Evolutionary conservation across 2,113 vertebrate species (phyloP).

Genomic region (Colistium nudipinnis): DNA sequence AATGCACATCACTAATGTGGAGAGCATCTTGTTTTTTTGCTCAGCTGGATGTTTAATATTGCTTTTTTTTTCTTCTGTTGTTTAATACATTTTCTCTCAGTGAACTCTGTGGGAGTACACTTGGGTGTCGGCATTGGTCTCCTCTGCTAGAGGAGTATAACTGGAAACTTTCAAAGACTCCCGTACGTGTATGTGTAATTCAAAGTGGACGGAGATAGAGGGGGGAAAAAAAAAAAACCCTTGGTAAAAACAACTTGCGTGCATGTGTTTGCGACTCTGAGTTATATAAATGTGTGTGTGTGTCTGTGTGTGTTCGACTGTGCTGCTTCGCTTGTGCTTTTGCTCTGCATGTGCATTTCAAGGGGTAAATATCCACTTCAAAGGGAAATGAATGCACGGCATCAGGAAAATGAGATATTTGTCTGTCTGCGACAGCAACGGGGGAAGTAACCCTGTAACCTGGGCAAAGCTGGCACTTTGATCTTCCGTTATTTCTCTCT

Average conservation of each 20-base stretch:
- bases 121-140: slow-evolving; percentile 11
- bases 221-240: slow-evolving; percentile 35
- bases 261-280: slow-evolving; percentile 17
- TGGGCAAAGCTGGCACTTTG: slow-evolving; percentile 51
- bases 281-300: not conserved
- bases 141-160: slow-evolving; percentile 29
- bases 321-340: slow-evolving; percentile 26
- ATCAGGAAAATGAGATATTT: slow-evolving; percentile 37
- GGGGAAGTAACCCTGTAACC: slow-evolving; percentile 58
- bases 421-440: slow-evolving; percentile 51
- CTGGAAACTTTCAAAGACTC: slow-evolving; percentile 46
- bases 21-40: not conserved
- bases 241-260: slow-evolving; percentile 28
- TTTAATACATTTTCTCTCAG: slow-evolving; percentile 11
- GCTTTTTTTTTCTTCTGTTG: slow-evolving; percentile 1
- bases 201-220: slow-evolving; percentile 33
- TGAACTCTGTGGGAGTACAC: slow-evolving; percentile 18
- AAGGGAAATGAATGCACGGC: slow-evolving; percentile 53
- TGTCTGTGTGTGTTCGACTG: not conserved
- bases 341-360: slow-evolving; percentile 39
- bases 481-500: slow-evolving; percentile 63
- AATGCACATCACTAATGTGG: not conserved
- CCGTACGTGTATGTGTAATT: slow-evolving; percentile 58
- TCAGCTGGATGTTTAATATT: not conserved
- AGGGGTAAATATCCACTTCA: slow-evolving; percentile 70